A percentile compares a stretch with the other conserved stretches of the same genome.
Evolutionary conservation across 2,888 invertebrate species (phyloP).

Genomic region (Balanococcus diminutus): DNA sequence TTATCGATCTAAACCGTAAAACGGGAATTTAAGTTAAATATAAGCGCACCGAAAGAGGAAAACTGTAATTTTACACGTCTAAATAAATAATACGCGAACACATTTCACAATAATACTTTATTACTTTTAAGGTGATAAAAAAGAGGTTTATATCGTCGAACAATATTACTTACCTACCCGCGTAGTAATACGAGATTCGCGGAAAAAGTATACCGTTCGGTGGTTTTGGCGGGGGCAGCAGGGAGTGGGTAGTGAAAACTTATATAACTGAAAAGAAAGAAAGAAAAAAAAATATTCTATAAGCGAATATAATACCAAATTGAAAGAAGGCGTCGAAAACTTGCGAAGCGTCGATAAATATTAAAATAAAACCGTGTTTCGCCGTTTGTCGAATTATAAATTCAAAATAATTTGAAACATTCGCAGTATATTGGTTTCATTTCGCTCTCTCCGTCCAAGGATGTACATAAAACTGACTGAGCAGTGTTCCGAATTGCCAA

Average conservation of each 20-base stretch:
- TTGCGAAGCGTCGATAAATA: no score
- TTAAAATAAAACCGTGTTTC: no score
- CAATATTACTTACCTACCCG: background rate
- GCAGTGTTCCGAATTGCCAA: no score
- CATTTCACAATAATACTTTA: conserved; percentile 12
- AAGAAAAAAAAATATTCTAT: no score
- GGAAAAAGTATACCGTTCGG: background rate
- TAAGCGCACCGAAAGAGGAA: background rate
- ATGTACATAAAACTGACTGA: no score
- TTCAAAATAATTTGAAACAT: no score
- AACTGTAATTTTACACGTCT: conserved; percentile 9
- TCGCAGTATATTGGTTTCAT: no score
- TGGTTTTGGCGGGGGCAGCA: background rate
- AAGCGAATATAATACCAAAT: no score
- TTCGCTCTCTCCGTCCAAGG: no score
- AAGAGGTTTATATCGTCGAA: background rate
- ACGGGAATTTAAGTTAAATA: background rate
- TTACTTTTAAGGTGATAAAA: background rate
- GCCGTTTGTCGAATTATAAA: no score
- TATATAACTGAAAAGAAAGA: background rate
- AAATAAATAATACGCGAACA: conserved; percentile 1
- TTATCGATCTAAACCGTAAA: background rate
- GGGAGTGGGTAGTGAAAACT: background rate
- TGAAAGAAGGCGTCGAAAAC: no score
- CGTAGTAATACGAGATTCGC: background rate